Evolutionary conservation across 2,113 vertebrate genomes (phyloP).

Genomic region (Oreocharis arfaki): DNA sequence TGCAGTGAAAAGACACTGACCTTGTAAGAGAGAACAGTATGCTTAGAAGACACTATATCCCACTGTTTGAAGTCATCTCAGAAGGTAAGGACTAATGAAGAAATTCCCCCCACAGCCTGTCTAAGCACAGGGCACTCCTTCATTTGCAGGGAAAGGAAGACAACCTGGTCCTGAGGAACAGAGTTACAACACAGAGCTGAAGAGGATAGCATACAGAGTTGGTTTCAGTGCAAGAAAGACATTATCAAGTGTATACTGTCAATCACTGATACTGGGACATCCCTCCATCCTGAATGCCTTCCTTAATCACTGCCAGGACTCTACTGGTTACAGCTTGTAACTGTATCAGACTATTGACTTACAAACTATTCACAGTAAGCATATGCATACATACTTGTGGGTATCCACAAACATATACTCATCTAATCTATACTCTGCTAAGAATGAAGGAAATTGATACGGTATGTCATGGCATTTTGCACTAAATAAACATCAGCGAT

Average conservation of each 20-base stretch:
- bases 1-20: background rate
- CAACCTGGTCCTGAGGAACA: background rate
- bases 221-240: background rate
- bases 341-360: background rate
- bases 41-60: background rate
- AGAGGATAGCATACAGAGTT: accelerated
- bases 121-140: background rate
- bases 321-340: background rate
- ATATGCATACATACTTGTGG: accelerated
- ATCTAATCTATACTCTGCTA: background rate
- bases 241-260: background rate
- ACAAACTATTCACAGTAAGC: background rate
- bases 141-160: background rate
- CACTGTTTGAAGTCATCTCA: background rate
- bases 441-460: background rate
- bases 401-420: background rate
- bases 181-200: background rate
- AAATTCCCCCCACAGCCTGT: background rate
- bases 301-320: background rate
- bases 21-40: background rate
- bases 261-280: background rate
- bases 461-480: background rate
- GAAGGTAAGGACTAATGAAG: background rate
- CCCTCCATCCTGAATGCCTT: background rate
- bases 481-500: background rate